phyloP scores from a whole-genome alignment of 2,888 invertebrate species.

The Nemotelus pantherinus region DNA sequence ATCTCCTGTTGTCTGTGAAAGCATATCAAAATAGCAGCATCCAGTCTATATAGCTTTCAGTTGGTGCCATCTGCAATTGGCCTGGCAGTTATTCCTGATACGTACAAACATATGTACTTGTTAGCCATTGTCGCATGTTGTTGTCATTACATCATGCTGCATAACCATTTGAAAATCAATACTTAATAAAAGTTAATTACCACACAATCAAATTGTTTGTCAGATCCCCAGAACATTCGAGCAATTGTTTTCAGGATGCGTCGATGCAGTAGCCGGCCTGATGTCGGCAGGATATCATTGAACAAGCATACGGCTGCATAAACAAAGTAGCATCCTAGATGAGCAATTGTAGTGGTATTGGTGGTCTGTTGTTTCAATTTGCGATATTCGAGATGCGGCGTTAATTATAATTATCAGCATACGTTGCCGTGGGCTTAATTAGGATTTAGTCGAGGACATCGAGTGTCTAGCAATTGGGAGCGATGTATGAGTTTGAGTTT shows the following conservation, averaged over 20 bases:
- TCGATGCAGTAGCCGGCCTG: too few species aligned
- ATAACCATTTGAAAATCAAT: constrained; percentile 47
- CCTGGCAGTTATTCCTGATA: background rate
- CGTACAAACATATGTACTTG: too few species aligned
- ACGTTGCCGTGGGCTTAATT: constrained; percentile 47
- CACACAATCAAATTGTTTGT: constrained; percentile 50
- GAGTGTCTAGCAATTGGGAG: background rate
- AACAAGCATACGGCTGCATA: background rate
- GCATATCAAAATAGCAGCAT: too few species aligned
- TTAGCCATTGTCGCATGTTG: background rate
- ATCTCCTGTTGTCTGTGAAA: background rate
- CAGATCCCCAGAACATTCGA: constrained; percentile 35
- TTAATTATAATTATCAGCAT: constrained; percentile 50
- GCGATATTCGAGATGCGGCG: constrained; percentile 45
- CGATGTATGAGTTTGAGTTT: background rate
- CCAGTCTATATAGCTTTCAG: too few species aligned
- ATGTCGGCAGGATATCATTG: background rate
- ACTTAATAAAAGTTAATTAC: constrained; percentile 51
- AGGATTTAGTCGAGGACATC: constrained; percentile 23
- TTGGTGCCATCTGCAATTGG: background rate
- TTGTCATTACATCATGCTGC: background rate
- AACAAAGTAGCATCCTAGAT: background rate
- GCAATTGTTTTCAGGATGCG: constrained; percentile 31
- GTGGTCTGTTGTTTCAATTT: constrained; percentile 50
- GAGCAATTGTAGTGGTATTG: constrained; percentile 15